phyloP scores from a whole-genome alignment of 2,888 invertebrate genomes.

The Apantesis nais region DNA sequence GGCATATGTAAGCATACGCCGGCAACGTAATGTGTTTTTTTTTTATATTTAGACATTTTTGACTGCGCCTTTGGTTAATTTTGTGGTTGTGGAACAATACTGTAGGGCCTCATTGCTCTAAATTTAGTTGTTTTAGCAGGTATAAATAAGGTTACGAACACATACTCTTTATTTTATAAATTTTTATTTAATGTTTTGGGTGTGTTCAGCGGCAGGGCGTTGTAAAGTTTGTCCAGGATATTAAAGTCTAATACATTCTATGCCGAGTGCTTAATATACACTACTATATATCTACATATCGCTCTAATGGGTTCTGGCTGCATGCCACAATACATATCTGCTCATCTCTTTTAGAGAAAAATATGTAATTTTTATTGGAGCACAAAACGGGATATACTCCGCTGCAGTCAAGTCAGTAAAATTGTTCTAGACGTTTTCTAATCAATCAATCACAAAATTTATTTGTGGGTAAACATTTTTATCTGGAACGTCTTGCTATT shows the following conservation, averaged over 20 bases:
- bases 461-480: not conserved
- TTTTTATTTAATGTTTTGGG: too few relatives aligned
- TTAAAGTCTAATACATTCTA: not conserved
- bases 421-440: not conserved
- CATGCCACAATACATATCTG: not conserved
- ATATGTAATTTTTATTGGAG: not conserved
- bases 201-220: too few relatives aligned
- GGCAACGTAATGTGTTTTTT: slow-evolving; percentile 52
- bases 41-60: slow-evolving; percentile 38
- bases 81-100: slow-evolving; percentile 40
- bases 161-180: not conserved
- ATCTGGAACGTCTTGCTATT: not conserved
- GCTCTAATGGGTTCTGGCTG: too few relatives aligned
- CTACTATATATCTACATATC: too few relatives aligned
- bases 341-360: not conserved
- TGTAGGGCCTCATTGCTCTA: slow-evolving; percentile 18
- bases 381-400: not conserved
- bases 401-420: not conserved
- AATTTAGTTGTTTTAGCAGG: not conserved
- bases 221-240: not conserved
- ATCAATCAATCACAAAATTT: not conserved
- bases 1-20: slow-evolving; percentile 61
- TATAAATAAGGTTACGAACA: not conserved
- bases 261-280: too few relatives aligned
- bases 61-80: slow-evolving; percentile 39